Evolutionary conservation across 1,140 invertebrate genomes (phyloP).

Genomic region (silkworm (Bombyx mori)): ASM3026992v2 NC_085120.1:11488501-11489000

Average conservation of each 20-base stretch:
- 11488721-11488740: constrained; percentile 27
- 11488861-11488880: no score
- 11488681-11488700: constrained; percentile 25
- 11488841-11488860: no score
- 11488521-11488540: constrained; percentile 21
- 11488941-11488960: no score
- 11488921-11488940: no score
- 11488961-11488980: no score
- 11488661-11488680: constrained; percentile 9
- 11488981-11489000: no score
- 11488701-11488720: constrained; percentile 16
- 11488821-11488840: not conserved
- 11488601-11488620: no score
- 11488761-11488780: constrained; percentile 14
- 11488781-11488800: constrained; percentile 6
- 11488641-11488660: constrained; percentile 24
- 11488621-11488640: constrained; percentile 10
- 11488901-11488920: no score
- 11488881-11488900: no score
- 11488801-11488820: constrained; percentile 10
- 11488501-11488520: constrained; percentile 21
- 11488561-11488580: constrained; percentile 27
- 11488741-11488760: constrained; percentile 25
- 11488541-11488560: constrained; percentile 21
- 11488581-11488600: constrained; percentile 22